phyloP scores from a whole-genome alignment of 2,113 vertebrate species.

The Bagarius yarrelli region DNA sequence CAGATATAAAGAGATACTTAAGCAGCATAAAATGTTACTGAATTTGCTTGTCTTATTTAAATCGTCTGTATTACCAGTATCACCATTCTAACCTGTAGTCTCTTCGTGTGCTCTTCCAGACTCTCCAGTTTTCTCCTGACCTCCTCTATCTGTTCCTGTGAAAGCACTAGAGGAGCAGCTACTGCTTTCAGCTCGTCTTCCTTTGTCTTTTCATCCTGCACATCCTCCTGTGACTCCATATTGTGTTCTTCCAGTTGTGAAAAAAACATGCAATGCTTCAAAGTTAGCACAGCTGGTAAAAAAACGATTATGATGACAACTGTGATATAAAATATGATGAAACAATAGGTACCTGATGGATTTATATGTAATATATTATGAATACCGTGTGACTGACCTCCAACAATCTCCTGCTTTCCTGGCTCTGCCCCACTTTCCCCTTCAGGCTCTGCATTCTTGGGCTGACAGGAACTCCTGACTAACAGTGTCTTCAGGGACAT shows the following conservation, averaged over 20 bases:
- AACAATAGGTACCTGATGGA: neutral
- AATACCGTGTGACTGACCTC: conserved; percentile 59
- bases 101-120: conserved; percentile 75
- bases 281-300: neutral
- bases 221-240: conserved; percentile 39
- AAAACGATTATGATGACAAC: neutral
- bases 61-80: neutral
- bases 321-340: neutral
- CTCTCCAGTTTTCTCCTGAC: conserved; percentile 69
- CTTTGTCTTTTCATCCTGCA: conserved; percentile 34
- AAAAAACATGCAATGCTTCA: neutral
- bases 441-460: conserved; percentile 63
- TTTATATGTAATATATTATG: neutral
- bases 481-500: conserved; percentile 77
- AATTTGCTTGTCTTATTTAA: neutral
- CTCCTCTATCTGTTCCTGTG: conserved; percentile 68
- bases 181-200: conserved; percentile 56
- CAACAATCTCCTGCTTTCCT: conserved; percentile 49
- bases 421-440: conserved; percentile 60
- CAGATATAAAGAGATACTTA: too few species aligned
- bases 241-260: conserved; percentile 56
- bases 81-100: conserved; percentile 73
- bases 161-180: conserved; percentile 64
- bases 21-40: neutral
- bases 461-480: conserved; percentile 67